These are phyloP conservation scores for Galendromus occidentalis DNA, from an alignment of 1,140 invertebrate genomes.

Conservation along the genomic window DNA sequence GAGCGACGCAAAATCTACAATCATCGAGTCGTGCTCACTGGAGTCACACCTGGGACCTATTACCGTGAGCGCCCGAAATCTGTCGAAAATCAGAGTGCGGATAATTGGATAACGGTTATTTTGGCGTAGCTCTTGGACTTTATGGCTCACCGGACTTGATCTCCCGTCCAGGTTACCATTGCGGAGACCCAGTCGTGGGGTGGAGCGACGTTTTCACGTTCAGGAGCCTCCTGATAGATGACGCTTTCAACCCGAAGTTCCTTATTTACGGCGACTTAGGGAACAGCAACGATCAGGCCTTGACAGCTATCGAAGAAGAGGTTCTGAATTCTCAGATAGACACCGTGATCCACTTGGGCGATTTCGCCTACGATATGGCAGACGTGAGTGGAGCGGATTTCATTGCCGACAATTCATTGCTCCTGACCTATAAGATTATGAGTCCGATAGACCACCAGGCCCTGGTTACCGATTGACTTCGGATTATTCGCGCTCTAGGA, in stretches of 20 bases:
- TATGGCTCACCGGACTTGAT: constrained; percentile 13
- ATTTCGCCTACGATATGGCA: constrained; percentile 54
- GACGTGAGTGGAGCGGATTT: neutral
- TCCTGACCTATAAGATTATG: too few relatives aligned
- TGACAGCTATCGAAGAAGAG: constrained; percentile 57
- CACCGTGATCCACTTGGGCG: constrained; percentile 60
- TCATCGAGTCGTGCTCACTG: constrained; percentile 42
- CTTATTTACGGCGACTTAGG: constrained; percentile 73
- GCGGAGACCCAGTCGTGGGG: constrained; percentile 45
- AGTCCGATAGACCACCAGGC: too few relatives aligned
- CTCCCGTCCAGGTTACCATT: constrained; percentile 47
- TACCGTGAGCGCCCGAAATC: constrained; percentile 37
- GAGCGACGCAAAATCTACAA: constrained; percentile 38
- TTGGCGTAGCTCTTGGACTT: constrained; percentile 19
- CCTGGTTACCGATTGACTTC: too few relatives aligned
- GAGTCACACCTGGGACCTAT: constrained; percentile 35
- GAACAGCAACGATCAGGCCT: constrained; percentile 56
- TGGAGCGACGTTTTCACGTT: constrained; percentile 62
- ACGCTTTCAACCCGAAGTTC: constrained; percentile 29
- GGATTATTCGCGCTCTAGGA: constrained; percentile 32
- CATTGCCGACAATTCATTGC: neutral
- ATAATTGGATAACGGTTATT: too few relatives aligned
- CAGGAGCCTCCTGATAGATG: constrained; percentile 38
- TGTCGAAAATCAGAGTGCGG: too few relatives aligned
- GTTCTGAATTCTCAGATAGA: constrained; percentile 55